A percentile compares a stretch with the other conserved stretches of the same genome.
phyloP scores from a whole-genome alignment of 2,888 invertebrate genomes.

The Caenorhabditis panamensis region DNA sequence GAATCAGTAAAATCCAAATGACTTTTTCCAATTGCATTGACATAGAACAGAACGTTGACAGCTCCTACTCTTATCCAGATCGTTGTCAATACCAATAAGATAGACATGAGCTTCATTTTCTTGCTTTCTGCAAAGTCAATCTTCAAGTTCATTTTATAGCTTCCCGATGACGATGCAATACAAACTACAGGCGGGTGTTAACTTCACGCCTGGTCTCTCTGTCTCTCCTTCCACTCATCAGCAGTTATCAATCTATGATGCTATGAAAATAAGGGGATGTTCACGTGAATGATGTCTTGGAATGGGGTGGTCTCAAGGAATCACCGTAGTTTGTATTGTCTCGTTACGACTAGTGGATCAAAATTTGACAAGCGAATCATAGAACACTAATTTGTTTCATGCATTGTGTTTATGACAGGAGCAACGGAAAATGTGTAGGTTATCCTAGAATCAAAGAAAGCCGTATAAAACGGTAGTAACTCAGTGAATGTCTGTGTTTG shows the following conservation, averaged over 20 bases:
- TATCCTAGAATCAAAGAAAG: no score
- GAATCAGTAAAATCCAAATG: slow-evolving; percentile 64
- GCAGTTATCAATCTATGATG: slow-evolving; percentile 3
- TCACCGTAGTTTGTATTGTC: neutral
- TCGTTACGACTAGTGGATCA: neutral
- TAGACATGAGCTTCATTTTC: neutral
- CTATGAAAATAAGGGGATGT: neutral
- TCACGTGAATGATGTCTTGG: slow-evolving; percentile 2
- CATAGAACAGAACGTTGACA: slow-evolving; percentile 53
- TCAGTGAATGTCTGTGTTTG: neutral
- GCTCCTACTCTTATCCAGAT: neutral
- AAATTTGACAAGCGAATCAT: neutral
- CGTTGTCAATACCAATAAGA: neutral
- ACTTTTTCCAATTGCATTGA: slow-evolving; percentile 62
- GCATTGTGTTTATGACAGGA: no score
- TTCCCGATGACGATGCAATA: slow-evolving; percentile 1
- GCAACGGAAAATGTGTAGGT: no score
- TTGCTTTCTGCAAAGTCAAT: neutral
- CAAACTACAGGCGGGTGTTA: neutral
- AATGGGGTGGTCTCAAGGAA: neutral
- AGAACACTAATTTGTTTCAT: neutral
- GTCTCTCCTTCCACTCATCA: neutral
- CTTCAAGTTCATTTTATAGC: neutral
- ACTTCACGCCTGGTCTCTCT: neutral
- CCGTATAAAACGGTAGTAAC: no score